These are phyloP conservation scores for Passer montanus DNA, from an alignment of 2,113 vertebrate genomes.

Conservation along the genomic window DNA sequence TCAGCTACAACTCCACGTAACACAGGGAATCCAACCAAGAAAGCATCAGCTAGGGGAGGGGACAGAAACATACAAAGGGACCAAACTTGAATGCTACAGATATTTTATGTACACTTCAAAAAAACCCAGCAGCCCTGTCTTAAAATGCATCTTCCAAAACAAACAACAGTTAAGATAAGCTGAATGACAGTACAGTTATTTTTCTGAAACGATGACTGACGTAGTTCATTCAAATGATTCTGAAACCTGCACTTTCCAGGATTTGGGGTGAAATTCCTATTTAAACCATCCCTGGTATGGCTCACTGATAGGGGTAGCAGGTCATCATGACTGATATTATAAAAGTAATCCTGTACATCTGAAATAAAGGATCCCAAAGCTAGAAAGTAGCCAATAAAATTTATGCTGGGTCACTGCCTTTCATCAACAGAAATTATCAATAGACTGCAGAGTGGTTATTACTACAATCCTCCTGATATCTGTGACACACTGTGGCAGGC, in stretches of 20 bases:
- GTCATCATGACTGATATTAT: not conserved
- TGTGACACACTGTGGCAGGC: not conserved
- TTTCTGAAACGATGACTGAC: not conserved
- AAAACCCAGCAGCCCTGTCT: not conserved
- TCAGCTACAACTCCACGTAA: not conserved
- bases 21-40: not conserved
- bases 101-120: not conserved
- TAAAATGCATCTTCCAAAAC: not conserved
- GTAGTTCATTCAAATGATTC: not conserved
- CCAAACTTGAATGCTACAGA: not conserved
- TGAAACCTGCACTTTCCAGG: not conserved
- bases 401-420: not conserved
- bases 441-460: not conserved
- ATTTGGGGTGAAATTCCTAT: not conserved
- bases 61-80: not conserved
- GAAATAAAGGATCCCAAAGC: not conserved
- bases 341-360: not conserved
- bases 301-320: not conserved
- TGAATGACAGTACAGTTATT: not conserved
- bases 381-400: not conserved
- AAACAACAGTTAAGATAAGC: not conserved
- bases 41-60: not conserved
- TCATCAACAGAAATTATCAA: not conserved
- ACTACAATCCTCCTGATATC: not conserved
- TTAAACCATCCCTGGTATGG: not conserved